Conservation (phyloP, 1,140 invertebrate genomes). For the Ridgeia piscesae region DNA sequence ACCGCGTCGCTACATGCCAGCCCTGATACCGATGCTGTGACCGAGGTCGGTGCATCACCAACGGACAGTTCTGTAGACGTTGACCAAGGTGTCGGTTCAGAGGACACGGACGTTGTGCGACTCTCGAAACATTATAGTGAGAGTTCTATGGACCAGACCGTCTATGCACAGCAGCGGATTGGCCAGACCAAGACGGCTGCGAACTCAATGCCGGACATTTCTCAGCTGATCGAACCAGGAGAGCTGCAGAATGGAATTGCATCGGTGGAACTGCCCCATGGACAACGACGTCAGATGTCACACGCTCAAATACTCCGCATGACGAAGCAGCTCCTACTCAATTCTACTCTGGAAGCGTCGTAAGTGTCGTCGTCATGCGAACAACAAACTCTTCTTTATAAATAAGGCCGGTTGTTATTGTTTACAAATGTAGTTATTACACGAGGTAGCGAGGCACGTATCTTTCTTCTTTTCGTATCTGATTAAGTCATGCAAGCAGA, state of each 20-base stretch:
- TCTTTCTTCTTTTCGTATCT: too few species aligned
- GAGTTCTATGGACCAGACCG: conserved; percentile 33
- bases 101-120: neutral
- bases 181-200: conserved; percentile 33
- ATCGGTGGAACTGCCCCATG: conserved; percentile 57
- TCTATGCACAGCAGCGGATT: conserved; percentile 44
- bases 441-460: too few species aligned
- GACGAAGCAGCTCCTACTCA: conserved; percentile 60
- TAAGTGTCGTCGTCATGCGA: conserved; percentile 46
- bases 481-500: too few species aligned
- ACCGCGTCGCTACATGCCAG: conserved; percentile 60
- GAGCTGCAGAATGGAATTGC: conserved; percentile 59
- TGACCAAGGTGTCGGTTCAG: conserved; percentile 21
- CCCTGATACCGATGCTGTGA: conserved; percentile 50
- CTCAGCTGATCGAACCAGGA: conserved; percentile 41
- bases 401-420: too few species aligned
- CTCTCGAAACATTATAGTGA: neutral
- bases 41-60: conserved; percentile 25
- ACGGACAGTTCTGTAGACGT: conserved; percentile 1
- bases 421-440: too few species aligned
- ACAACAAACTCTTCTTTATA: too few species aligned
- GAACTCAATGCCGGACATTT: conserved; percentile 50
- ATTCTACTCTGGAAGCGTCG: conserved; percentile 61
- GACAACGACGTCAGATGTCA: conserved; percentile 41
- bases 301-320: conserved; percentile 56